Evolutionary conservation across 2,888 invertebrate species (phyloP), one percentile per base, ranked within the genome.

Genomic region (Amphiduros pacificus): DNA sequence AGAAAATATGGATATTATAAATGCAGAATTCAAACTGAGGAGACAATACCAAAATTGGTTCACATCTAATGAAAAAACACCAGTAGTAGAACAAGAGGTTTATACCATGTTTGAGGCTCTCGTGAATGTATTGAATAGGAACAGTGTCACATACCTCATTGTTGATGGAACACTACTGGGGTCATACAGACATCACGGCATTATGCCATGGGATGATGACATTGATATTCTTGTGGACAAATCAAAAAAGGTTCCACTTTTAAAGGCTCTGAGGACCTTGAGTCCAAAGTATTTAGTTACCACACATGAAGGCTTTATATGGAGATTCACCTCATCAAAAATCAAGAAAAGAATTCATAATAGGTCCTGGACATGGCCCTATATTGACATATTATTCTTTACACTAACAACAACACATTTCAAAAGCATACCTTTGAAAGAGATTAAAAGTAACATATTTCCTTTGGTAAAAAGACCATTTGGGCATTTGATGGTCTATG

Each of bases 161-260:
- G 14, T 11, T 20, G 32, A 20, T 2, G 54, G 54, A 20, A 28
- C 54, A 3, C 31, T 54, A 9, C 28, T 54, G n/a, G 54, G 54
- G 9, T 54, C 54, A 5, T 31, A 32, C 14, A 26, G 54, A 28
- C 54, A 54, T 20, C 54, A 54, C 20, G 54, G 54, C 4, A 28
- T 28, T n/a, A 29, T 54, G 3, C 54, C 54, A 14, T 54, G 54
- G 54, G 54, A 54, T 54, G 32, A 54, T 28, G 54, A 54, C 32
- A 28, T 54, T 11, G 54, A 54, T 32, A n/a, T 54, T 5, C 14
- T 11, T 6, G 31, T 54, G 28, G 31, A 11, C 4, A 6, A 20
- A 20, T 6, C 29, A 2, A 4, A 54, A 9, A 11, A 5, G 9
- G 17, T n/a, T 3, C 4, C n/a, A 31, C 14, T 11, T 4, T 27